phyloP scores from a whole-genome alignment of 2,797 vertebrate genomes.

The Periparus ater region DNA sequence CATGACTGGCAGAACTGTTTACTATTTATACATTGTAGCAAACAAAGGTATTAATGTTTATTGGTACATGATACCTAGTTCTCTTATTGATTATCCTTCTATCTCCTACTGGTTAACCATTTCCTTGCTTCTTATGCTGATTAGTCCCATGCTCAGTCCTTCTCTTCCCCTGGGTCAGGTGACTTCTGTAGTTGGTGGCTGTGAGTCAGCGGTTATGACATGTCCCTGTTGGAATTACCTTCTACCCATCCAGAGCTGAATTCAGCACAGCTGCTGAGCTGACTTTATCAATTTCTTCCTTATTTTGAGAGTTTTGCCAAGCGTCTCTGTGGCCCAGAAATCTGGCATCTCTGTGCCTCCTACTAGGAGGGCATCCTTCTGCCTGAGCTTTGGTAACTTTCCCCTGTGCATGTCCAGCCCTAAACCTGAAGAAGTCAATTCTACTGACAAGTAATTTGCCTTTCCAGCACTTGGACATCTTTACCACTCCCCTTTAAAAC shows the following conservation, averaged over 20 bases:
- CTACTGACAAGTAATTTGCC: neutral
- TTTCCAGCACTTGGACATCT: neutral
- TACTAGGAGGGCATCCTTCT: neutral
- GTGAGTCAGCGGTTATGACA: rapidly evolving
- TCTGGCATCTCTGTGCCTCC: neutral
- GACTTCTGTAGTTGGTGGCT: neutral
- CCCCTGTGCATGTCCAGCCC: neutral
- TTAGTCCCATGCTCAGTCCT: neutral
- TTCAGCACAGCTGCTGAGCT: neutral
- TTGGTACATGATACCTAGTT: neutral
- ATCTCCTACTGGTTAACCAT: neutral
- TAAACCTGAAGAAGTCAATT: neutral
- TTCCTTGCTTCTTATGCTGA: neutral
- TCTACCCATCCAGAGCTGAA: neutral
- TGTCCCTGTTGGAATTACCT: neutral
- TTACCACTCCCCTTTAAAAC: neutral
- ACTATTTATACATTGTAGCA: neutral
- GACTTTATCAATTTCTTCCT: neutral
- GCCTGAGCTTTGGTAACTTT: neutral
- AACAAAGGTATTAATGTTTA: neutral
- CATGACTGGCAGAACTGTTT: neutral
- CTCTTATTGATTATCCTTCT: neutral
- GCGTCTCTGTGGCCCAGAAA: neutral
- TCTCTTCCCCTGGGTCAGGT: neutral
- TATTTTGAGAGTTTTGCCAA: neutral